Evolutionary conservation across 2,113 vertebrate genomes (phyloP).

Genomic region (Cricetomys ansorgei): DNA sequence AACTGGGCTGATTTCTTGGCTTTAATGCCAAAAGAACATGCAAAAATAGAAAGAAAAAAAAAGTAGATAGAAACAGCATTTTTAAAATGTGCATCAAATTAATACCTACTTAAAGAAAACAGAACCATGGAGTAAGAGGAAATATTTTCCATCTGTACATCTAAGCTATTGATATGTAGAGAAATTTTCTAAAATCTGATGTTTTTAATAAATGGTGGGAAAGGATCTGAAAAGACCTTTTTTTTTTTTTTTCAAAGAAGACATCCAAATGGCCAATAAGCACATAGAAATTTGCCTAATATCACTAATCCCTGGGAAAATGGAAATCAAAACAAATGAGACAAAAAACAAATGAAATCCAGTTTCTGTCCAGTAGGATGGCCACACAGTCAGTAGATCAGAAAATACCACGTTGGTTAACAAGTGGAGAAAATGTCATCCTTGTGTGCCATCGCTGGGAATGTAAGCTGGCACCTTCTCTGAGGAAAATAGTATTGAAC

Average conservation of each 20-base stretch:
- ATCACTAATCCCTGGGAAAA: background rate
- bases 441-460: no score
- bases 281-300: background rate
- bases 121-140: background rate
- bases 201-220: background rate
- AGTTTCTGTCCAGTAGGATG: background rate
- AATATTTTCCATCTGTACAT: background rate
- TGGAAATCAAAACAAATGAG: background rate
- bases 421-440: background rate
- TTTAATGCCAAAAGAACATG: background rate
- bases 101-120: background rate
- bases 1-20: background rate
- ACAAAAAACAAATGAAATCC: background rate
- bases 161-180: background rate
- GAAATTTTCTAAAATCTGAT: background rate
- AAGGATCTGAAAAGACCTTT: background rate
- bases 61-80: background rate
- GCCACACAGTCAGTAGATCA: background rate
- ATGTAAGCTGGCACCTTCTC: no score
- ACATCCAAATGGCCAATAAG: background rate
- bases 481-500: no score
- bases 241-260: fast-evolving
- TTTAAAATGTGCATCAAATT: background rate
- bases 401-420: background rate
- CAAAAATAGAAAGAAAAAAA: background rate